Evolutionary conservation across 2,797 vertebrate genomes (phyloP).

Genomic region (Parotocinclus haroldoi): DNA sequence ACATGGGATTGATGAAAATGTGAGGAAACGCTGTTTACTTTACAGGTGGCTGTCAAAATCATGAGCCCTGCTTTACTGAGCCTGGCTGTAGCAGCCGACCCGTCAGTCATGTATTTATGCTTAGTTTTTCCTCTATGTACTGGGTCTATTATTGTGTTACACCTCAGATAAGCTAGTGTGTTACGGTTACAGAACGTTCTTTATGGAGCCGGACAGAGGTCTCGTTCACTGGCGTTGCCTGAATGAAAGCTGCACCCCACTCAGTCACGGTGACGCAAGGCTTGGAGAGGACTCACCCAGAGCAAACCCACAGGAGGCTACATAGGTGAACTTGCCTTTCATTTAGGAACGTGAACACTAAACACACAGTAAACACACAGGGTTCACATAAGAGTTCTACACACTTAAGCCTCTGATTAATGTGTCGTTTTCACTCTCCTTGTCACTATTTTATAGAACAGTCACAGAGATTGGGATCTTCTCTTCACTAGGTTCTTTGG

Average conservation of each 20-base stretch:
- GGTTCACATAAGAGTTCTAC: constrained; percentile 9
- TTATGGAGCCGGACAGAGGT: constrained; percentile 59
- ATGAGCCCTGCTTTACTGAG: constrained; percentile 22
- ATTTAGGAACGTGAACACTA: constrained; percentile 32
- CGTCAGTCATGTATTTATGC: constrained; percentile 35
- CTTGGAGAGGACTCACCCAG: constrained; percentile 18
- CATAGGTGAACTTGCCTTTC: constrained; percentile 30
- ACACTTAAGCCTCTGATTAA: constrained; percentile 10
- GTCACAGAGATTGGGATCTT: constrained; percentile 18
- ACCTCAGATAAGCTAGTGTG: constrained; percentile 14
- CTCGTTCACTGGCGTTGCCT: constrained; percentile 54
- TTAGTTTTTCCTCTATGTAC: constrained; percentile 26
- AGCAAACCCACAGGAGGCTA: constrained; percentile 22
- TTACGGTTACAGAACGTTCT: constrained; percentile 44
- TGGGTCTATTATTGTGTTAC: constrained; percentile 45
- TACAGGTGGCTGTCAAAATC: constrained; percentile 40
- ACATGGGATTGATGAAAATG: constrained; percentile 23
- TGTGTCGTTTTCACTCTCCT: background rate
- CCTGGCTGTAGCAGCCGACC: constrained; percentile 30
- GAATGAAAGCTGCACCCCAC: constrained; percentile 53
- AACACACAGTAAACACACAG: constrained; percentile 3
- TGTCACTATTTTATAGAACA: constrained; percentile 9
- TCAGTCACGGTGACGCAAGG: constrained; percentile 39
- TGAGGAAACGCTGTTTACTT: constrained; percentile 38
- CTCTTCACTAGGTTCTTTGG: constrained; percentile 25